A percentile compares a stretch with the other conserved stretches of the same genome.
Evolutionary conservation across 2,797 vertebrate genomes (phyloP).

Genomic region (Parauchenoglanis ngamensis): DNA sequence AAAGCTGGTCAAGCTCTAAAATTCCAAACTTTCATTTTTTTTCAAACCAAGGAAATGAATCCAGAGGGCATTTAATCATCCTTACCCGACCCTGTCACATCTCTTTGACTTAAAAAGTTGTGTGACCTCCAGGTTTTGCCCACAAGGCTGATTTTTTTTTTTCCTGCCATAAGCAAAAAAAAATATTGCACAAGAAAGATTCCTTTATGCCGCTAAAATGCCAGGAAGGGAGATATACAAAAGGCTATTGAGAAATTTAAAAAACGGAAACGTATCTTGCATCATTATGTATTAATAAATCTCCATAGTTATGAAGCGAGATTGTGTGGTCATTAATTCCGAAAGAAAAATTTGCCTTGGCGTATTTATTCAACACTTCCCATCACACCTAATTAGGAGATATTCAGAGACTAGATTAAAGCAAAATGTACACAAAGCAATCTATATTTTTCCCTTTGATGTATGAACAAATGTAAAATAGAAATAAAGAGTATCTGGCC

Average conservation of each 20-base stretch:
- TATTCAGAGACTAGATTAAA: conserved; percentile 1
- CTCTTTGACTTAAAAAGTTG: not conserved
- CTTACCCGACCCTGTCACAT: conserved; percentile 6
- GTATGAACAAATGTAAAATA: not conserved
- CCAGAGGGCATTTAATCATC: conserved; percentile 5
- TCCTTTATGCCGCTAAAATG: not conserved
- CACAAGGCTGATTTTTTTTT: not conserved
- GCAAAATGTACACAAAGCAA: not conserved
- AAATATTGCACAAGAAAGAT: not conserved
- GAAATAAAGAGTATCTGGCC: not conserved
- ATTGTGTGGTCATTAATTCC: not conserved
- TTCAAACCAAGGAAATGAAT: conserved; percentile 1
- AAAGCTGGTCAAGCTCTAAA: not conserved
- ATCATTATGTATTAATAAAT: conserved; percentile 5
- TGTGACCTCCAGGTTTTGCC: not conserved
- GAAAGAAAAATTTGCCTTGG: not conserved
- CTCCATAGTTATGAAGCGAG: not conserved
- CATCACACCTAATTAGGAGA: not conserved
- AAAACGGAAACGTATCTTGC: not conserved
- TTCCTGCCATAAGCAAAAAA: conserved; percentile 5
- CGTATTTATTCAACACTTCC: not conserved
- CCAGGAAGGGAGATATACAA: not conserved
- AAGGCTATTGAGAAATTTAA: not conserved
- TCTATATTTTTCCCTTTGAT: not conserved
- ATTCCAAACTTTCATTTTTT: not conserved